A percentile compares a stretch with the other conserved stretches of the same genome.
These are phyloP conservation scores for Xylota segnis DNA, from an alignment of 2,888 invertebrate genomes.

Conservation along the genomic window DNA sequence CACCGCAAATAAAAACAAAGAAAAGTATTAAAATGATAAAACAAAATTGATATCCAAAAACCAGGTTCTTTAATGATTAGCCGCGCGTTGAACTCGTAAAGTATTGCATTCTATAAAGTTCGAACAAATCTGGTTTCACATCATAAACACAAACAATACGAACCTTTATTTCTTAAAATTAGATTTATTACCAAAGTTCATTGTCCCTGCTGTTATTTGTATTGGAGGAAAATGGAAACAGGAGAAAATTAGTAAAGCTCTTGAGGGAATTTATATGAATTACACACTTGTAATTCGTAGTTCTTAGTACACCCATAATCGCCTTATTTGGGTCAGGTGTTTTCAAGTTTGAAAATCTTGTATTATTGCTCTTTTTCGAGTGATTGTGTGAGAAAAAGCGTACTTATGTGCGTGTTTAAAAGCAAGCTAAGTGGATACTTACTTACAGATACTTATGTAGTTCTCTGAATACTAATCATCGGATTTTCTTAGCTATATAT, in stretches of 20 bases:
- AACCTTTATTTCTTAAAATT: not conserved
- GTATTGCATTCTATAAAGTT: conserved; percentile 6
- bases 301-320: not conserved
- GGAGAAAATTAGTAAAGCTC: too few relatives aligned
- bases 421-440: not conserved
- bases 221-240: not conserved
- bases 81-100: conserved; percentile 15
- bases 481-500: too few relatives aligned
- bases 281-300: too few relatives aligned
- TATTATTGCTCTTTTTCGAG: too few relatives aligned
- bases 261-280: too few relatives aligned
- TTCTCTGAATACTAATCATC: too few relatives aligned
- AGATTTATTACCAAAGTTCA: not conserved
- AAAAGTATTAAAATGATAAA: too few relatives aligned
- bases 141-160: not conserved
- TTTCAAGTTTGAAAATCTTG: not conserved
- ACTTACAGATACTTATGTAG: too few relatives aligned
- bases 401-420: not conserved
- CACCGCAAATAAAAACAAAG: too few relatives aligned
- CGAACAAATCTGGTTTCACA: conserved; percentile 13
- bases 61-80: conserved; percentile 4
- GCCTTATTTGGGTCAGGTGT: not conserved
- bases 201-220: not conserved
- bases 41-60: not conserved
- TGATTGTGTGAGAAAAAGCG: too few relatives aligned